Base-by-base conservation (phyloP, 2,113 vertebrate genomes). In the Zeus faber region DNA sequence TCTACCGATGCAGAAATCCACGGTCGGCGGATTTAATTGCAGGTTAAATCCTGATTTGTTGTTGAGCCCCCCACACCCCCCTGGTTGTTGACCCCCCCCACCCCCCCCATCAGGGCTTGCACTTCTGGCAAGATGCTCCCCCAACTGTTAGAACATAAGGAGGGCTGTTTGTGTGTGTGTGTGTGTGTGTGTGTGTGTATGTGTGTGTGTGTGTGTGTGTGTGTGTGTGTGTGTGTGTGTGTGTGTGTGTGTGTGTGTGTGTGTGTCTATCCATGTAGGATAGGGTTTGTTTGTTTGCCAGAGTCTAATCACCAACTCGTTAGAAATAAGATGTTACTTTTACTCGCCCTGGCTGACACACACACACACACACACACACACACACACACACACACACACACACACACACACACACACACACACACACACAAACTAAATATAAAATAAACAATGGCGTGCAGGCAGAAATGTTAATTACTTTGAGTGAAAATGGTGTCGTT, bases 271-370 rank as follows among this genome's bases (percentile, higher is more conserved):
- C n/a, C n/a, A 47, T 48, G 40, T 35, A 29, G 24, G 31, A 21
- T 8, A 20, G 80, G 78, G 85, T 71, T 70, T 81, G 70, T 50
- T 69, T 84, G 76, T 90, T 16, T 23, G 92, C 89, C 90, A 91
- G 67, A 74, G 84, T 85, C 88, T 92, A 92, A 93, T 93, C 91
- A 93, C 82, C 85, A 86, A 81, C 89, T 92, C 90, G 90, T 93
- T 92, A 93, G 89, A 88, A 91, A 88, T 86, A 89, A 93, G 89
- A 89, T 92, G 90, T 88, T 87, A 91, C 88, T 86, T 92, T 87
- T 86, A 86, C 80, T 82, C 89, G 85, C 5, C n/a, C 14, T 88
- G 85, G 89, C 87, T 89, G 81, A 85, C 85, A 88, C 87, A 85
- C 44, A 39, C 29, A 25, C 87, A 86, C 80, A 83, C 89, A 85